Evolutionary conservation across 1,140 invertebrate genomes (phyloP).

Genomic region (Panulirus ornatus): DNA sequence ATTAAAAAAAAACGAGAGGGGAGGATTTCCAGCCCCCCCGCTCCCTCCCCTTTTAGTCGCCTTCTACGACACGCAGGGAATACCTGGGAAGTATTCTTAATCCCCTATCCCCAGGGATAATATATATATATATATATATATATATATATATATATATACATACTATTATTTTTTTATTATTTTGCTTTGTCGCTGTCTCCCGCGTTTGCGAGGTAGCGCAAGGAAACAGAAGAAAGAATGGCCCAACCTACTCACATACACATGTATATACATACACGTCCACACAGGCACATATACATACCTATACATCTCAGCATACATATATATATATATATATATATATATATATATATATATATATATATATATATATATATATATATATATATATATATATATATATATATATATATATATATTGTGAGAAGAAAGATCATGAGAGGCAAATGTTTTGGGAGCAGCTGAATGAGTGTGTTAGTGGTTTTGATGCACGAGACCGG

Average conservation of each 20-base stretch:
- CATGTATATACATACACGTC: neutral
- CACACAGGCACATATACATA: neutral
- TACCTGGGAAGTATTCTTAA: too few relatives aligned
- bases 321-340: conserved; percentile 28
- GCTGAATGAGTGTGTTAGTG: neutral
- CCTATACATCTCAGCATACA: neutral
- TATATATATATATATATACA: too few relatives aligned
- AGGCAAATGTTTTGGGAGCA: neutral
- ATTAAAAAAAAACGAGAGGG: too few relatives aligned
- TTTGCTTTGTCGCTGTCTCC: too few relatives aligned
- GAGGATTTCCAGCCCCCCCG: too few relatives aligned
- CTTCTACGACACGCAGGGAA: too few relatives aligned
- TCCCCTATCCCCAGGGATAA: too few relatives aligned
- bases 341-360: conserved; percentile 41
- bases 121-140: too few relatives aligned
- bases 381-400: conserved; percentile 24
- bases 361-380: conserved; percentile 24
- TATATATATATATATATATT: conserved; percentile 8
- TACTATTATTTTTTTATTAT: too few relatives aligned
- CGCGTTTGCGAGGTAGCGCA: too few relatives aligned
- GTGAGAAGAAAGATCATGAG: neutral
- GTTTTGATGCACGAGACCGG: neutral
- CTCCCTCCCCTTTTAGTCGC: too few relatives aligned
- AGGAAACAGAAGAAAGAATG: too few relatives aligned
- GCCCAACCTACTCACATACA: neutral